Conservation (phyloP, 2,113 vertebrate genomes). For the Halichoeres trimaculatus region DNA sequence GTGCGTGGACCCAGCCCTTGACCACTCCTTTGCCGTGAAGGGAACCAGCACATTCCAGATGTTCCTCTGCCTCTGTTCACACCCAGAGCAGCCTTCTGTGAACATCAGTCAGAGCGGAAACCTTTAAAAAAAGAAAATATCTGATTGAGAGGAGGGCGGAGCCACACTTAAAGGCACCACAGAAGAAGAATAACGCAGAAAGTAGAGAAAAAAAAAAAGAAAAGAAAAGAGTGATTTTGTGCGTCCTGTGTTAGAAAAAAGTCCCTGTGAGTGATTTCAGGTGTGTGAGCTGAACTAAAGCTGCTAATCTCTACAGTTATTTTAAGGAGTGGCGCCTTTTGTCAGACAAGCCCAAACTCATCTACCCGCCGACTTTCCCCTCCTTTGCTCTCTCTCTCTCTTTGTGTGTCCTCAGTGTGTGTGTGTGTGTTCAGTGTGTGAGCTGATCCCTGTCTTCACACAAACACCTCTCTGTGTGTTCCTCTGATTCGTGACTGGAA, state of each 20-base stretch:
- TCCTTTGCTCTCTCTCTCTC: neutral
- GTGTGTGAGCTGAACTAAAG: neutral
- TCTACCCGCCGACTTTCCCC: constrained; percentile 38
- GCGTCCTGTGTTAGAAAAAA: no score
- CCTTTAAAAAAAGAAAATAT: neutral
- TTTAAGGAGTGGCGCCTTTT: constrained; percentile 76
- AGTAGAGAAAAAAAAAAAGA: neutral
- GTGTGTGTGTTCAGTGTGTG: neutral
- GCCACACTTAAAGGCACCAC: neutral
- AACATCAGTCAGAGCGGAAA: neutral
- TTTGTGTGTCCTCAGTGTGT: neutral
- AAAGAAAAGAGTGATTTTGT: no score
- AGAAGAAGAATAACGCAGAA: rapidly evolving
- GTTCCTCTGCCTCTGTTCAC: constrained; percentile 50
- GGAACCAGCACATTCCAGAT: constrained; percentile 66
- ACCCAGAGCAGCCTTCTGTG: constrained; percentile 7
- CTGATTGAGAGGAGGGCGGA: neutral
- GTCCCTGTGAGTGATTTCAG: no score
- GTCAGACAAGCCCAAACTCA: constrained; percentile 75
- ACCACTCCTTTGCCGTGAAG: constrained; percentile 63
- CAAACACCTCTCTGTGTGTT: neutral
- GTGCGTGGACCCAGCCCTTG: constrained; percentile 55
- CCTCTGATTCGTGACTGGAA: neutral
- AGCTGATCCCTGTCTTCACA: neutral
- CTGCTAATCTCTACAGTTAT: constrained; percentile 69